Evolutionary conservation across 1,140 invertebrate species (phyloP).

Genomic region (Heliconius congener): DNA sequence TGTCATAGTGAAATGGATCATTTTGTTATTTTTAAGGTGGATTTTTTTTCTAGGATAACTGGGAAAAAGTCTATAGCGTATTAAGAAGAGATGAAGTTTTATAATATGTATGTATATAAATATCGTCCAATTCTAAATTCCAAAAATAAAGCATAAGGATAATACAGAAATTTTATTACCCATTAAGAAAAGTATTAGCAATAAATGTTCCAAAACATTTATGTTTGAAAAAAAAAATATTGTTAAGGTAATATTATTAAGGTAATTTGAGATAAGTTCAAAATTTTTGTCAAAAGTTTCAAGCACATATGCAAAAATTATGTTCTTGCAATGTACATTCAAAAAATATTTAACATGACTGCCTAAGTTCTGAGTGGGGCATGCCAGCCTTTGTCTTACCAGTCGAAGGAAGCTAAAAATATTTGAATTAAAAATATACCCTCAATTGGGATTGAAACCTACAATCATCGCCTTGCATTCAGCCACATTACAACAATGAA

Average conservation of each 20-base stretch:
- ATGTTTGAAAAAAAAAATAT: not conserved
- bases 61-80: too few species aligned
- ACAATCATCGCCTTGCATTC: not conserved
- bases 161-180: not conserved
- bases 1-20: not conserved
- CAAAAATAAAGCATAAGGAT: not conserved
- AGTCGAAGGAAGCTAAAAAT: too few species aligned
- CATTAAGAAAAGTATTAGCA: not conserved
- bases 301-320: not conserved
- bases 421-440: too few species aligned
- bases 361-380: too few species aligned
- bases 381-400: not conserved
- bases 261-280: not conserved
- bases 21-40: not conserved
- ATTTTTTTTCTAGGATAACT: too few species aligned
- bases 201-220: not conserved
- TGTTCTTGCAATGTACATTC: too few species aligned
- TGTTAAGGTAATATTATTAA: not conserved
- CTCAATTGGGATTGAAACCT: not conserved
- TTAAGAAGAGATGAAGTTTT: too few species aligned
- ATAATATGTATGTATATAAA: too few species aligned
- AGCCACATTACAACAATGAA: not conserved
- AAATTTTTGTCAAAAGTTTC: not conserved
- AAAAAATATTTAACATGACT: too few species aligned
- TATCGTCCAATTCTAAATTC: too few species aligned